phyloP scores from a whole-genome alignment of 2,113 vertebrate genomes.

The Sphaerodactylus townsendi region DNA sequence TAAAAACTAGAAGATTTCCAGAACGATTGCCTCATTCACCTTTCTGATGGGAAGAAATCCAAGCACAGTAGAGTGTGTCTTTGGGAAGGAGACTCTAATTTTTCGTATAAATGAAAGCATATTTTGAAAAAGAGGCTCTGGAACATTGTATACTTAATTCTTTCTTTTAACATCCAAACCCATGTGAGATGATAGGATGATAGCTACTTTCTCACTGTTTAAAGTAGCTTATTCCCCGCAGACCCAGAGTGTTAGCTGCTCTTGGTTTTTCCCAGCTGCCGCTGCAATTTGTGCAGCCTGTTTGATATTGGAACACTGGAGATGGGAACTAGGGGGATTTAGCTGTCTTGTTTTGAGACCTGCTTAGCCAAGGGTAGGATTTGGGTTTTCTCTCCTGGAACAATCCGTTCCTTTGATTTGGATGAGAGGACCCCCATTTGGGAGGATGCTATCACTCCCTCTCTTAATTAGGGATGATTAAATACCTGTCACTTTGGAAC shows the following conservation, averaged over 20 bases:
- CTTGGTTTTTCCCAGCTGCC: slow-evolving; percentile 20
- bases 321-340: slow-evolving; percentile 37
- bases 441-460: background rate
- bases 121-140: slow-evolving; percentile 64
- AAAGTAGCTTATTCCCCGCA: slow-evolving; percentile 39
- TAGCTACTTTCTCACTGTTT: slow-evolving; percentile 29
- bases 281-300: slow-evolving; percentile 48
- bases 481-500: too few relatives aligned
- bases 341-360: slow-evolving; percentile 9
- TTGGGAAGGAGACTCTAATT: slow-evolving; percentile 60
- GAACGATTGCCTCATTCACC: slow-evolving; percentile 39
- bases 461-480: background rate
- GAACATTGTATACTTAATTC: slow-evolving; percentile 71
- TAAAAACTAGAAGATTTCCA: background rate
- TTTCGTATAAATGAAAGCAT: slow-evolving; percentile 69
- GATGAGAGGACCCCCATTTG: background rate
- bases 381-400: background rate
- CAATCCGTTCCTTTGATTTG: background rate
- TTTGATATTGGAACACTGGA: slow-evolving; percentile 34
- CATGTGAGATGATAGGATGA: slow-evolving; percentile 45
- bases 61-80: slow-evolving; percentile 53
- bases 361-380: slow-evolving; percentile 9
- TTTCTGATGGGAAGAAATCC: slow-evolving; percentile 48
- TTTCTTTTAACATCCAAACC: slow-evolving; percentile 49
- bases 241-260: slow-evolving; percentile 37